Evolutionary conservation across 1,140 invertebrate species (phyloP).

Genomic region (Centruroides vittatus): DNA sequence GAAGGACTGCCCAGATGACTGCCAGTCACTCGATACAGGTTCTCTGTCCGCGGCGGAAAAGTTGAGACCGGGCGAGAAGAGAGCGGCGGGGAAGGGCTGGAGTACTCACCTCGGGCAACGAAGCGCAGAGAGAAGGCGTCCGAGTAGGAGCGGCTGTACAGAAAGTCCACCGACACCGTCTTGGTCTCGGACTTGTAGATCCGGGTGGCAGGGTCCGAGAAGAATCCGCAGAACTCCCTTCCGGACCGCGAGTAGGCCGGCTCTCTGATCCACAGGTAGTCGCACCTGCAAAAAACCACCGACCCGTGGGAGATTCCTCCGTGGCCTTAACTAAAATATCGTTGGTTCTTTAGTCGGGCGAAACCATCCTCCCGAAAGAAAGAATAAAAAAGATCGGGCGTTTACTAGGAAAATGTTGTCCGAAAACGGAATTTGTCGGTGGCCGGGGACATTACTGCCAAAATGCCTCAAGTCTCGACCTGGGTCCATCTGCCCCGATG

Average conservation of each 20-base stretch:
- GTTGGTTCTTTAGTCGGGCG: too few species aligned
- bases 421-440: too few species aligned
- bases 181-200: slow-evolving; percentile 46
- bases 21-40: too few species aligned
- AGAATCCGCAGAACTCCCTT: slow-evolving; percentile 22
- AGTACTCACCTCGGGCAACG: slow-evolving; percentile 44
- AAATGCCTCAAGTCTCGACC: too few species aligned
- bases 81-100: slow-evolving; percentile 49
- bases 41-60: slow-evolving; percentile 35
- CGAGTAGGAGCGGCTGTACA: slow-evolving; percentile 44
- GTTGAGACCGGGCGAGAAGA: slow-evolving; percentile 44
- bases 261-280: slow-evolving; percentile 51
- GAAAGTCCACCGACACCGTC: slow-evolving; percentile 41
- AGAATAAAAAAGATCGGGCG: background rate
- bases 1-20: too few species aligned
- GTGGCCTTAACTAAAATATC: too few species aligned
- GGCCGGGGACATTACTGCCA: too few species aligned
- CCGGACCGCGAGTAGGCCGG: slow-evolving; percentile 44
- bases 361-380: background rate
- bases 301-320: background rate
- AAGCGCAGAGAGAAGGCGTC: slow-evolving; percentile 50
- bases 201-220: slow-evolving; percentile 20
- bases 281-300: slow-evolving; percentile 35
- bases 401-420: too few species aligned
- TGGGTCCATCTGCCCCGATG: too few species aligned